Conservation (phyloP, 1,140 invertebrate species). For the Achatina immaculata region DNA sequence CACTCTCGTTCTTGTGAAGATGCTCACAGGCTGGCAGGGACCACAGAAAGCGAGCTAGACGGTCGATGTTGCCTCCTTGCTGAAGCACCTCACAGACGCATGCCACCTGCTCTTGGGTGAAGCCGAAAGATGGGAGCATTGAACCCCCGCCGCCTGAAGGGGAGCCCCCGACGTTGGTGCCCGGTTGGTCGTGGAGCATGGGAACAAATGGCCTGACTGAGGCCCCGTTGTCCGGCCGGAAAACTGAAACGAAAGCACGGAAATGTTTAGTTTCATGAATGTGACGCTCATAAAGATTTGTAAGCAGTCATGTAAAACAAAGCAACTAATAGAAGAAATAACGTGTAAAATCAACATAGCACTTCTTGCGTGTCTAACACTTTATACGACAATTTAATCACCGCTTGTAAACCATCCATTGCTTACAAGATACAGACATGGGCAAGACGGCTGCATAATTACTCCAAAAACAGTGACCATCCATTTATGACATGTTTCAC, state of each 20-base stretch:
- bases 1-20: constrained; percentile 91
- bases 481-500: too few relatives aligned
- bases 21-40: constrained; percentile 96
- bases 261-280: too few relatives aligned
- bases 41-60: constrained; percentile 96
- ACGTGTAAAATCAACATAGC: too few relatives aligned
- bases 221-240: constrained; percentile 59
- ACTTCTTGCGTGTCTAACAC: too few relatives aligned
- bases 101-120: constrained; percentile 97
- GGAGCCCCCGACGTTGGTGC: constrained; percentile 59
- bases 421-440: too few relatives aligned
- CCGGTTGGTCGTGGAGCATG: constrained; percentile 66
- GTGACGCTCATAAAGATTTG: too few relatives aligned
- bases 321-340: too few relatives aligned
- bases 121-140: constrained; percentile 93
- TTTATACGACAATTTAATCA: too few relatives aligned
- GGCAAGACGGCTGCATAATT: too few relatives aligned
- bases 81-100: constrained; percentile 98
- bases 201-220: constrained; percentile 54
- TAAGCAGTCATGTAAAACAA: too few relatives aligned
- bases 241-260: constrained; percentile 48
- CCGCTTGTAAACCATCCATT: too few relatives aligned
- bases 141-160: constrained; percentile 72
- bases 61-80: constrained; percentile 97
- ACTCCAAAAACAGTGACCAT: too few relatives aligned